phyloP scores from a whole-genome alignment of 2,113 vertebrate genomes.

The Zosterops lateralis region DNA sequence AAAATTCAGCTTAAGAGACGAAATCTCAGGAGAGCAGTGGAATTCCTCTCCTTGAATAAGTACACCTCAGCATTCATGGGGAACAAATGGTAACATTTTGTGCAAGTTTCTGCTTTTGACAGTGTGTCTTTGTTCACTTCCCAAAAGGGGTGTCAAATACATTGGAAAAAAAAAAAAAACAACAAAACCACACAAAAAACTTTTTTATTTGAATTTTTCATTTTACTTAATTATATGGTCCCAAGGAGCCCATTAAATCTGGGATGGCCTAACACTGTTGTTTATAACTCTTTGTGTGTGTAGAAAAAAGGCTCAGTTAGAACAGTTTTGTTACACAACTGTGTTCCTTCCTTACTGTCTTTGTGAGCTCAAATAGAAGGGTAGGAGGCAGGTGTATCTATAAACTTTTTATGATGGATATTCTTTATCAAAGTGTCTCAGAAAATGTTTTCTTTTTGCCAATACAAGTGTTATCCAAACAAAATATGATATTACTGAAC shows the following conservation, averaged over 20 bases:
- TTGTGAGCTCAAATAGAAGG: neutral
- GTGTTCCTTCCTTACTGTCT: neutral
- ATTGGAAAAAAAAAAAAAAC: conserved; percentile 40
- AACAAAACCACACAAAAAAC: neutral
- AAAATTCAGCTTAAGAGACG: conserved; percentile 54
- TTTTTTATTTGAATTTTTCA: conserved; percentile 46
- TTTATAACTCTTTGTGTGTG: neutral
- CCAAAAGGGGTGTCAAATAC: conserved; percentile 70
- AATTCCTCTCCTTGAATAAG: conserved; percentile 72
- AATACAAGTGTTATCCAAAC: neutral
- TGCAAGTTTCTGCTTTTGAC: conserved; percentile 66
- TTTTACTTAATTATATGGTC: conserved; percentile 32
- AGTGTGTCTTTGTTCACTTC: conserved; percentile 73
- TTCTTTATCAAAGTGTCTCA: neutral
- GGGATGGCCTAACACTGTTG: neutral
- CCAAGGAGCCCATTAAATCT: conserved; percentile 5
- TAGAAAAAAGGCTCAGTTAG: neutral
- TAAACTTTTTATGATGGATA: neutral
- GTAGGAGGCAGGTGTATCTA: neutral
- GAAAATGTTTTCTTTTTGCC: neutral
- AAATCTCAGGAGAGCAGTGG: conserved; percentile 70
- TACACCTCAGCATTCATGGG: conserved; percentile 63
- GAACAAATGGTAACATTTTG: conserved; percentile 74
- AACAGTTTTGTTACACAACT: neutral
- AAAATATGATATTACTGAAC: neutral